phyloP scores from a whole-genome alignment of 2,113 vertebrate genomes.

The Odontophorus gujanensis region DNA sequence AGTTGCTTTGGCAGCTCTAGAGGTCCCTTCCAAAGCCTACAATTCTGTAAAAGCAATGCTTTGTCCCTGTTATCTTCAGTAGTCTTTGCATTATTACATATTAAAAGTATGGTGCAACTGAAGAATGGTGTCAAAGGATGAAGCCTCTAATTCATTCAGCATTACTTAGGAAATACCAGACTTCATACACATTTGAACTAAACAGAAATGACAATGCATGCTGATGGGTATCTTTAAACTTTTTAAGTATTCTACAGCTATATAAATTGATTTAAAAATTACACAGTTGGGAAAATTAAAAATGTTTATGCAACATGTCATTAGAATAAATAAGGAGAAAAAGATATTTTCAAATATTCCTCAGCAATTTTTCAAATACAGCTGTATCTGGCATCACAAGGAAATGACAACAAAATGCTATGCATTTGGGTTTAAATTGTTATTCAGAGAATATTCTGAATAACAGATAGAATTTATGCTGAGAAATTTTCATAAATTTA shows the following conservation, averaged over 20 bases:
- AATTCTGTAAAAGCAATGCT: neutral
- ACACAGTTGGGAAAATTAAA: neutral
- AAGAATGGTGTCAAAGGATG: neutral
- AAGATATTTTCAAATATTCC: neutral
- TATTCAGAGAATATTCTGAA: neutral
- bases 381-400: neutral
- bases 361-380: neutral
- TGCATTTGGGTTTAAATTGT: neutral
- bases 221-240: neutral
- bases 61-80: neutral
- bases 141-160: neutral
- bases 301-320: neutral
- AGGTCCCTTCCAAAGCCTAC: too few relatives aligned
- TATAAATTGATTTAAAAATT: neutral
- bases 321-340: neutral
- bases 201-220: neutral
- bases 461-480: neutral
- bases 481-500: neutral
- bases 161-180: neutral
- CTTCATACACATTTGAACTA: neutral
- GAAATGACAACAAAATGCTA: neutral
- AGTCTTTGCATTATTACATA: neutral
- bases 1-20: too few relatives aligned
- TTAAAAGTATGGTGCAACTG: neutral
- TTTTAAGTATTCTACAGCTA: neutral